Percentiles rank a stretch among this genome's conserved stretches.
phyloP scores from a whole-genome alignment of 2,888 invertebrate species.

The Fabriciana adippe region DNA sequence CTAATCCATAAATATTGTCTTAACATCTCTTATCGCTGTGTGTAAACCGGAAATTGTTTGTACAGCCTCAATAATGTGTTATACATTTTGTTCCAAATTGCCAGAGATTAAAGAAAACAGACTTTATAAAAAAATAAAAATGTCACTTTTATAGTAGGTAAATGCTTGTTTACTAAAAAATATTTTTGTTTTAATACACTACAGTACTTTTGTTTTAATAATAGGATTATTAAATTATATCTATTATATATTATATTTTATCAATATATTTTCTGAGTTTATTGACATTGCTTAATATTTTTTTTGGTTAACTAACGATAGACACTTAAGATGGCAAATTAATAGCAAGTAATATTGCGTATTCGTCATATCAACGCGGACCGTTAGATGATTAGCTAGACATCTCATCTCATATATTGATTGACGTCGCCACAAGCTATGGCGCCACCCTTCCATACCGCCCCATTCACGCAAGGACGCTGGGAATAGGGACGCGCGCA shows the following conservation, averaged over 20 bases:
- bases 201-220: no score
- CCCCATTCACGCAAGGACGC: constrained; percentile 78
- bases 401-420: constrained; percentile 78
- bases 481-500: constrained; percentile 79
- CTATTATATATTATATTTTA: no score
- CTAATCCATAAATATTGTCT: constrained; percentile 32
- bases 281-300: no score
- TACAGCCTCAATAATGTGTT: not conserved
- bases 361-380: constrained; percentile 29
- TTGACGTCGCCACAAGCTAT: constrained; percentile 73
- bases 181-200: no score
- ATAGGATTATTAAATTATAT: no score
- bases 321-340: not conserved
- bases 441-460: constrained; percentile 75
- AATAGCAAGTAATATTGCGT: not conserved
- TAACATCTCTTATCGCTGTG: constrained; percentile 23
- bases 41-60: constrained; percentile 16
- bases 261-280: no score
- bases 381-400: constrained; percentile 55
- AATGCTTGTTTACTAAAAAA: no score
- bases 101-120: no score
- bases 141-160: no score
- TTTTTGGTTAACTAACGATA: no score
- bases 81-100: no score
- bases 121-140: no score